Evolutionary conservation across 2,113 vertebrate genomes (phyloP).

Genomic region (Charina bottae): DNA sequence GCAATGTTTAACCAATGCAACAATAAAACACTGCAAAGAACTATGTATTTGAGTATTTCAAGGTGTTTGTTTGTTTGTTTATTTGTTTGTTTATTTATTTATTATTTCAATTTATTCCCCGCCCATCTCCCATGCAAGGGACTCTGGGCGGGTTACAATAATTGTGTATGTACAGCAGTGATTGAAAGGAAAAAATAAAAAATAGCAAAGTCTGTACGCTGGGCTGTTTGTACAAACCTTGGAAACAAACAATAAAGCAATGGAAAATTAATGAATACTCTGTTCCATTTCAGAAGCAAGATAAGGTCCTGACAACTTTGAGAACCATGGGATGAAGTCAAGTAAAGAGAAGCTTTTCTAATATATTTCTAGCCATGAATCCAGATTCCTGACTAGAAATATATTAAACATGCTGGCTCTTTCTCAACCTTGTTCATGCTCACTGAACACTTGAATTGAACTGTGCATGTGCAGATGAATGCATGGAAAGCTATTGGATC

Average conservation of each 20-base stretch:
- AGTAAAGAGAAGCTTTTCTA: neutral
- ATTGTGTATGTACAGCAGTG: neutral
- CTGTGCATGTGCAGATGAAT: neutral
- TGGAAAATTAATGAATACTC: neutral
- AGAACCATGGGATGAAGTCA: neutral
- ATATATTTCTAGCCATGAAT: neutral
- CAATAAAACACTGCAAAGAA: neutral
- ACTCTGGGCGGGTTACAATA: too few species aligned
- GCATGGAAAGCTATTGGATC: neutral
- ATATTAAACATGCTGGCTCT: neutral
- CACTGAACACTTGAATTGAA: neutral
- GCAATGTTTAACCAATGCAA: neutral
- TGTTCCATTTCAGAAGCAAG: neutral
- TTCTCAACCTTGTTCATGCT: neutral
- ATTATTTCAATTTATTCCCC: too few species aligned
- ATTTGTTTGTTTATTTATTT: too few species aligned
- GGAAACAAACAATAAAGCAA: neutral
- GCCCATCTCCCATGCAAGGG: too few species aligned
- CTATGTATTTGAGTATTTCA: neutral
- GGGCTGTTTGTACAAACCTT: neutral
- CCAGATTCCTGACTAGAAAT: neutral
- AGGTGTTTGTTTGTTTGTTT: too few species aligned
- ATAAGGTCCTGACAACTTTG: neutral
- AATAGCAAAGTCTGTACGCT: neutral
- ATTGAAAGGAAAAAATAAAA: neutral